Base-by-base conservation (phyloP, 2,797 vertebrate species). In the Ctenosaura bakeri region DNA sequence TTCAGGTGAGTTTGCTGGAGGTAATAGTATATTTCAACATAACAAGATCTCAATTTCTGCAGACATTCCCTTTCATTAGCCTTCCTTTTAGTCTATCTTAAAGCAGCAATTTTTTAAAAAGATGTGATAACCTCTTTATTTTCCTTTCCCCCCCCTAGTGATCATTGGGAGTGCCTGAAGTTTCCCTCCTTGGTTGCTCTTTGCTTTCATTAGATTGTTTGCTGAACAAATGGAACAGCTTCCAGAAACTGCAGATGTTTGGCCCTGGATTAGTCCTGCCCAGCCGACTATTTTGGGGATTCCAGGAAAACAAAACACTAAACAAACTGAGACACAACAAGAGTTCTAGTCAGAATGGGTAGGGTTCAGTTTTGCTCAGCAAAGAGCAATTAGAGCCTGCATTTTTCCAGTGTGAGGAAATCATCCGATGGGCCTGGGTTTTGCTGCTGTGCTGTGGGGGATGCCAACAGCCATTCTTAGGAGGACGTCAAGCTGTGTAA, bases 221-320 rank as follows among this genome's bases (percentile, higher is more conserved):
- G 32, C 10, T 69, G 56, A 80, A 52, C 6, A 54, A 71, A 46
- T 59, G 76, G 83, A 52, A 38, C 64, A 1, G 6, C 76, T 66
- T 73, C 85, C 35, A 90, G 85, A 29, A 66, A 87, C 32, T 35
- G 42, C 89, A 66, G 42, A 83, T 66, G 16, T 90, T 83, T 86
- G 79, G 89, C 89, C 24, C 50, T 54, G 26, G 56, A 74, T 87
- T 42, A 87, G 22, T 86, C 89, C 76, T 86, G 78, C 76, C 79
- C 77, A 14, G 77, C 76, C 78, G 54, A 29, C 85, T 22, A 52
- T 85, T 82, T 62, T 29, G 59, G 59, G 32, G 54, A 42, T 86
- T 76, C 89, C 52, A 80, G 83, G 89, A 86, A 86, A 85, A 74
- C 38, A 18, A 59, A 74, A 73, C 35, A 16, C 52, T 46, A 46